phyloP scores from a whole-genome alignment of 1,140 invertebrate genomes.

The Octopus bimaculoides region DNA sequence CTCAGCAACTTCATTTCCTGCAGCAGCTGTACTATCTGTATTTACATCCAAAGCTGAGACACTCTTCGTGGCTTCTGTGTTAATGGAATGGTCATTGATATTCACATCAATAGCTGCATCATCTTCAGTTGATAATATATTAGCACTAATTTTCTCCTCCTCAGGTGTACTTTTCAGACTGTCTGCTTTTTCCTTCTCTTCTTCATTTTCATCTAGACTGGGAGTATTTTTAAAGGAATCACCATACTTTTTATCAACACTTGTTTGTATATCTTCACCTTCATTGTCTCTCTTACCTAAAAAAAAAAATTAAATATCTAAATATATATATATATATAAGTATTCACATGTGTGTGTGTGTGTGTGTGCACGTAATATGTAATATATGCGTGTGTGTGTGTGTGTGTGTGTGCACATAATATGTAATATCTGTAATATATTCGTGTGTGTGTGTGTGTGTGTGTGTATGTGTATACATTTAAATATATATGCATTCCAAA shows the following conservation, averaged over 20 bases:
- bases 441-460: background rate
- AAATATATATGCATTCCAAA: no score
- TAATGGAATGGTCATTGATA: no score
- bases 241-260: no score
- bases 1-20: no score
- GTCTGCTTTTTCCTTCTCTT: background rate
- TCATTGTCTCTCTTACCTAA: no score
- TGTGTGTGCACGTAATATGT: background rate
- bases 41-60: no score
- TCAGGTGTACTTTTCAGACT: background rate
- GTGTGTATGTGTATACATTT: no score
- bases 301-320: background rate
- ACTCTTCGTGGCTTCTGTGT: no score
- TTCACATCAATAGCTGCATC: background rate
- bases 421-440: background rate
- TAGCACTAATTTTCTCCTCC: background rate
- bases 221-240: no score
- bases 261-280: no score
- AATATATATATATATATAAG: conserved; percentile 2
- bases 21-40: no score
- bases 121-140: background rate
- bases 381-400: background rate
- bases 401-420: background rate
- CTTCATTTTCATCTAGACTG: background rate
- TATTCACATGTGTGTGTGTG: background rate